phyloP scores from a whole-genome alignment of 1,140 invertebrate species.

The Ectropis grisescens region DNA sequence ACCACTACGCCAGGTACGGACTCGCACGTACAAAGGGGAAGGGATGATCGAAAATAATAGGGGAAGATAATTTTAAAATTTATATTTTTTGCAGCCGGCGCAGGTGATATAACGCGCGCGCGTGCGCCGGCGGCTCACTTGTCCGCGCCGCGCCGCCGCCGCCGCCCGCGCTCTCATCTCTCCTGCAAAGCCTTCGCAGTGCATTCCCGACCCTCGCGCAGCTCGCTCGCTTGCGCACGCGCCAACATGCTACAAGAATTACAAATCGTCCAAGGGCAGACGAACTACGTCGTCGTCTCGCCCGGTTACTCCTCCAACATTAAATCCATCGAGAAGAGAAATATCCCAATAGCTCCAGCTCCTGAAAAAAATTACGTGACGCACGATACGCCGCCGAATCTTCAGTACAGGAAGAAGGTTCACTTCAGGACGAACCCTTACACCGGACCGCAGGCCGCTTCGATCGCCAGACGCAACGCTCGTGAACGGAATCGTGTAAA shows the following conservation, averaged over 20 bases:
- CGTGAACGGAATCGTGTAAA: conserved; percentile 95
- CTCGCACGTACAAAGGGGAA: conserved; percentile 64
- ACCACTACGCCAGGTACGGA: conserved; percentile 64
- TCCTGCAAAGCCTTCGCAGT: conserved; percentile 55
- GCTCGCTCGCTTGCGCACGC: conserved; percentile 25
- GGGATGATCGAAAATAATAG: conserved; percentile 69
- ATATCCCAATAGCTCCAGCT: conserved; percentile 68
- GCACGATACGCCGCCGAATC: conserved; percentile 57
- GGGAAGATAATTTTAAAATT: conserved; percentile 69
- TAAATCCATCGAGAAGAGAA: conserved; percentile 56
- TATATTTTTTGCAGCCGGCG: conserved; percentile 68
- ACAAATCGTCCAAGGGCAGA: conserved; percentile 66
- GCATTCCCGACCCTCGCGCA: conserved; percentile 43
- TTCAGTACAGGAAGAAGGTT: conserved; percentile 80
- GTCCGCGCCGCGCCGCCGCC: conserved; percentile 52
- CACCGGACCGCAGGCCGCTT: conserved; percentile 79
- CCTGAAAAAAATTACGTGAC: conserved; percentile 67
- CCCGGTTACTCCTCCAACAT: conserved; percentile 53
- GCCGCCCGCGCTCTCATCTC: conserved; percentile 39
- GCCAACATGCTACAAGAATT: conserved; percentile 65
- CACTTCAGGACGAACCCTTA: conserved; percentile 77
- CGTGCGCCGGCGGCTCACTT: conserved; percentile 63
- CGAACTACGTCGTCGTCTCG: conserved; percentile 72
- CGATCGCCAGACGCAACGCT: conserved; percentile 92
- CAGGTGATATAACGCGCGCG: conserved; percentile 68